These are phyloP conservation scores for Nomada lathburiana DNA, from an alignment of 2,888 invertebrate genomes.

Conservation along the genomic window DNA sequence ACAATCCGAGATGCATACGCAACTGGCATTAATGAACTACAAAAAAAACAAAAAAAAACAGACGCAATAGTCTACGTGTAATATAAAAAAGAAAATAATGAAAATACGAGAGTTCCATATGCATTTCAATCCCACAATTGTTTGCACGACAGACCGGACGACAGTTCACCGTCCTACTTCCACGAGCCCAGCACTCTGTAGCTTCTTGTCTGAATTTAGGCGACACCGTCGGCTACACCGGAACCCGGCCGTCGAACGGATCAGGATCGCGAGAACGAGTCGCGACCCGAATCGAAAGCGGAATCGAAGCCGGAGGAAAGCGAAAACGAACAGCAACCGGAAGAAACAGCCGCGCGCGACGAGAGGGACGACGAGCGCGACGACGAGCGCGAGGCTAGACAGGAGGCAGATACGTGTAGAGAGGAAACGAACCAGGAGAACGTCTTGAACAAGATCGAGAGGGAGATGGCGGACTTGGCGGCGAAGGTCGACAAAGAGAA, in stretches of 20 bases:
- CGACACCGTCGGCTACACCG: constrained; percentile 76
- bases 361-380: neutral
- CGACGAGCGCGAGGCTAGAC: neutral
- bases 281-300: constrained; percentile 74
- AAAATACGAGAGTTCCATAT: constrained; percentile 12
- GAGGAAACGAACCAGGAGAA: constrained; percentile 11
- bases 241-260: constrained; percentile 65
- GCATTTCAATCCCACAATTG: constrained; percentile 12
- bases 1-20: constrained; percentile 1
- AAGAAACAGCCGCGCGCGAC: neutral
- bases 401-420: neutral
- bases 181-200: neutral
- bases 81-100: no score
- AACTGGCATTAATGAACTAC: neutral
- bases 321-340: constrained; percentile 41
- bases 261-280: constrained; percentile 58
- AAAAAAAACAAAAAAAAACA: neutral
- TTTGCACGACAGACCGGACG: constrained; percentile 19
- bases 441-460: constrained; percentile 50
- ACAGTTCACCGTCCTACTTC: neutral
- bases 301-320: constrained; percentile 67
- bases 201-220: constrained; percentile 63
- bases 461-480: constrained; percentile 53
- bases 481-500: constrained; percentile 76
- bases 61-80: neutral